phyloP scores from a whole-genome alignment of 92 coral and sea anemone species.

The Parazoanthus darwini region DNA sequence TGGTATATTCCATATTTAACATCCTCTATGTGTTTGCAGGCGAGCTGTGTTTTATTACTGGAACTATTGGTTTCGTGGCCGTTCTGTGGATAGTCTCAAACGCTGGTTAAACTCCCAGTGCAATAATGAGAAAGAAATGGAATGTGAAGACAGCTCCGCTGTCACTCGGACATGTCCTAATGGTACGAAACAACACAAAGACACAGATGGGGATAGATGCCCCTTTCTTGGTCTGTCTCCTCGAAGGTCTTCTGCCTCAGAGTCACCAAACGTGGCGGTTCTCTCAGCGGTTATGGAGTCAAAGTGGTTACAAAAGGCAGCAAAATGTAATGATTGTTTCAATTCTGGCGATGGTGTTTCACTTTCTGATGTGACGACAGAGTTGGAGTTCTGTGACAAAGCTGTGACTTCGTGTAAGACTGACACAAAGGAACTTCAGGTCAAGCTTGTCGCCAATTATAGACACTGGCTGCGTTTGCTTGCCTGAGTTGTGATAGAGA shows the following conservation, averaged over 20 bases:
- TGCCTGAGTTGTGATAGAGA: too few species aligned
- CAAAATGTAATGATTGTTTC: neutral
- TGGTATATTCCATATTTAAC: neutral
- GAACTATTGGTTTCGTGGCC: slow-evolving; percentile 52
- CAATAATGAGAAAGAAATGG: slow-evolving; percentile 11
- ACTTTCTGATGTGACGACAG: slow-evolving; percentile 42
- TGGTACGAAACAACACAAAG: slow-evolving; percentile 4
- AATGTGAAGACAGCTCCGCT: slow-evolving; percentile 10
- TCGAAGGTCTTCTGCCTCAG: neutral
- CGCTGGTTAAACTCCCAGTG: slow-evolving; percentile 36
- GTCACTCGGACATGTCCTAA: neutral
- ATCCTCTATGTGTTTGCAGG: slow-evolving; percentile 38
- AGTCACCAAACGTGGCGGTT: neutral
- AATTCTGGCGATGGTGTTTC: neutral
- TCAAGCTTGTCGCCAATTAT: slow-evolving; percentile 50
- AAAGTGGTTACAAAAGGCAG: slow-evolving; percentile 10
- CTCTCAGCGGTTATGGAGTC: neutral
- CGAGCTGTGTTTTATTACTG: slow-evolving; percentile 66
- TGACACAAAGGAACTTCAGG: slow-evolving; percentile 41
- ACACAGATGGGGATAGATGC: neutral
- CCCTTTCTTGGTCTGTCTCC: neutral
- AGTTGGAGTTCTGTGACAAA: slow-evolving; percentile 49
- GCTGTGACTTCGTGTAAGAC: slow-evolving; percentile 37
- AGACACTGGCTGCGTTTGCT: slow-evolving; percentile 46
- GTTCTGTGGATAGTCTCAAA: slow-evolving; percentile 38